Conservation (phyloP, 1,140 invertebrate genomes). For the Musca domestica region DNA sequence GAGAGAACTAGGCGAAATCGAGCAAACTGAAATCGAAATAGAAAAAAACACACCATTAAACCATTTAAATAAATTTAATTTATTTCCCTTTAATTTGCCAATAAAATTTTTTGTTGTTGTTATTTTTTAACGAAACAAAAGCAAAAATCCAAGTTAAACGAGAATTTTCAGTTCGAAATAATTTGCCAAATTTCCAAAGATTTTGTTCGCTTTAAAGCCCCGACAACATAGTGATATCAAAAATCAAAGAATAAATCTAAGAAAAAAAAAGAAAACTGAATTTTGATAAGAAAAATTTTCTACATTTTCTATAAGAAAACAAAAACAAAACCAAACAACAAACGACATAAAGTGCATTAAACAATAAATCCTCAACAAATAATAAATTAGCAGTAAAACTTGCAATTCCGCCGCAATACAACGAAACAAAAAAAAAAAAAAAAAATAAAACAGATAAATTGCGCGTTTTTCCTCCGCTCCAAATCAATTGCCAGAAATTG, state of each 20-base stretch:
- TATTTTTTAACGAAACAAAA: neutral
- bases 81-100: constrained; percentile 4
- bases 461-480: neutral
- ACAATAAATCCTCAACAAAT: constrained; percentile 5
- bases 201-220: too few relatives aligned
- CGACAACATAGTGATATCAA: neutral
- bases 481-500: neutral
- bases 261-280: neutral
- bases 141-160: neutral
- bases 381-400: neutral
- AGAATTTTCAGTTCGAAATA: neutral
- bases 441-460: neutral
- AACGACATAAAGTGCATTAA: constrained; percentile 15
- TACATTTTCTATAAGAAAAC: neutral
- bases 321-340: constrained; percentile 3
- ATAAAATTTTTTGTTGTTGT: constrained; percentile 3
- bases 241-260: neutral
- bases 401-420: neutral
- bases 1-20: too few relatives aligned
- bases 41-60: too few relatives aligned
- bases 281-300: constrained; percentile 3
- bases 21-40: too few relatives aligned
- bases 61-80: neutral
- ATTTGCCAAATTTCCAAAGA: too few relatives aligned
- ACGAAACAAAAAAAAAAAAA: constrained; percentile 1